Evolutionary conservation across 2,888 invertebrate genomes (phyloP).

Genomic region (Cactoblastis cactorum): DNA sequence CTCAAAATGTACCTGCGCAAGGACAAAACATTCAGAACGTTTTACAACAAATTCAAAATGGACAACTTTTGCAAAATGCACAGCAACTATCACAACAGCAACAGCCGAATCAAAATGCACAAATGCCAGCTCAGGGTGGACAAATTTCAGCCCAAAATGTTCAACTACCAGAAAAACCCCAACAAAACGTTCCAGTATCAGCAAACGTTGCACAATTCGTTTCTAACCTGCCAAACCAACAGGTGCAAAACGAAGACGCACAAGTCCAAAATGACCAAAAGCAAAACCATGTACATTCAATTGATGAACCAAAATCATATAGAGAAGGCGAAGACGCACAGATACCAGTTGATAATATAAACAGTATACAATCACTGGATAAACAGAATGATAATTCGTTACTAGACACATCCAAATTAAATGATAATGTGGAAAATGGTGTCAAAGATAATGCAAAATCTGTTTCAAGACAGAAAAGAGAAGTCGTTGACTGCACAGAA

Average conservation of each 20-base stretch:
- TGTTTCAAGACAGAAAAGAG: slow-evolving; percentile 48
- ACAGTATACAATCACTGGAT: slow-evolving; percentile 20
- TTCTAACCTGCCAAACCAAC: slow-evolving; percentile 9
- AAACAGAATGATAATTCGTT: slow-evolving; percentile 15
- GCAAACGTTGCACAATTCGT: slow-evolving; percentile 15
- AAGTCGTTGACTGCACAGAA: slow-evolving; percentile 55
- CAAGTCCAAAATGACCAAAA: slow-evolving; percentile 16
- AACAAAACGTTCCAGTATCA: slow-evolving; percentile 1
- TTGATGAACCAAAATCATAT: slow-evolving; percentile 64
- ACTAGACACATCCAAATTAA: slow-evolving; percentile 13
- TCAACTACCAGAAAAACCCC: slow-evolving; percentile 3
- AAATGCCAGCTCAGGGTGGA: slow-evolving; percentile 4
- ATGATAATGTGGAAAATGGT: slow-evolving; percentile 23
- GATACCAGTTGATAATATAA: slow-evolving; percentile 19
- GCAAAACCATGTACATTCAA: slow-evolving; percentile 45
- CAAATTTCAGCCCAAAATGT: slow-evolving; percentile 6
- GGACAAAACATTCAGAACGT: not conserved
- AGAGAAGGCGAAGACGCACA: slow-evolving; percentile 55
- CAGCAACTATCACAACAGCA: not conserved
- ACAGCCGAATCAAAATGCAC: not conserved
- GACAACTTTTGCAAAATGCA: slow-evolving; percentile 1
- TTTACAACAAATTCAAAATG: slow-evolving; percentile 6
- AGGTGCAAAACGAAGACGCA: slow-evolving; percentile 17
- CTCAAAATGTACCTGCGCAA: not conserved
- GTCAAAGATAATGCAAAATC: slow-evolving; percentile 20